phyloP scores from a whole-genome alignment of 2,797 vertebrate species.

The Mormyrus proboscirostris region DNA sequence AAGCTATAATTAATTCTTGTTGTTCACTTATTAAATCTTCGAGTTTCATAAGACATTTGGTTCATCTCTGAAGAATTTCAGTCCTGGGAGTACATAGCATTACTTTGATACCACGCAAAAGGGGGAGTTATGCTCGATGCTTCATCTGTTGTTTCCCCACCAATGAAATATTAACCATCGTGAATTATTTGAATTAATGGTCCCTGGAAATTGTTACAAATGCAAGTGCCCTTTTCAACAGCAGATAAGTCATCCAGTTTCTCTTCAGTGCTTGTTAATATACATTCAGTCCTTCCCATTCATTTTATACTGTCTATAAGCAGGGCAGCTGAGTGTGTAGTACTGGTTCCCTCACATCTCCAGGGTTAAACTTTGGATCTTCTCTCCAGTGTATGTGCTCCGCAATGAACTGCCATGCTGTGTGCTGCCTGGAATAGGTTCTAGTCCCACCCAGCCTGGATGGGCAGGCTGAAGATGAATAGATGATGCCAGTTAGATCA shows the following conservation, averaged over 20 bases:
- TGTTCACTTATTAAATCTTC: not conserved
- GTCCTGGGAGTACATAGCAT: not conserved
- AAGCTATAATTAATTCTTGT: not conserved
- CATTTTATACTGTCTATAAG: not conserved
- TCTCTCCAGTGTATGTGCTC: not conserved
- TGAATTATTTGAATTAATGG: not conserved
- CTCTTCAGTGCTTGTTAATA: not conserved
- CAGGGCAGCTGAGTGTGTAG: not conserved
- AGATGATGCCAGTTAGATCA: not conserved
- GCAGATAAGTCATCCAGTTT: not conserved
- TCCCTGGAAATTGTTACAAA: not conserved
- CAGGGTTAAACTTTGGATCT: not conserved
- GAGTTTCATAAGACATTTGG: not conserved
- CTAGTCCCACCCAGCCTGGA: not conserved
- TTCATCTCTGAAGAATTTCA: not conserved
- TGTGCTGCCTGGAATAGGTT: not conserved
- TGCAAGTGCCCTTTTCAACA: not conserved
- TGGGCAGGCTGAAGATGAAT: not conserved
- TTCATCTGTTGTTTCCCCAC: not conserved
- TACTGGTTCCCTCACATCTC: not conserved
- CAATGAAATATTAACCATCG: not conserved
- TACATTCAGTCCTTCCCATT: not conserved
- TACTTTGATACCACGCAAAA: not conserved
- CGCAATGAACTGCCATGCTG: not conserved
- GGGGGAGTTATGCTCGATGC: not conserved